Evolutionary conservation across 2,888 invertebrate species (phyloP).

Genomic region (Diaprepes abbreviatus): DNA sequence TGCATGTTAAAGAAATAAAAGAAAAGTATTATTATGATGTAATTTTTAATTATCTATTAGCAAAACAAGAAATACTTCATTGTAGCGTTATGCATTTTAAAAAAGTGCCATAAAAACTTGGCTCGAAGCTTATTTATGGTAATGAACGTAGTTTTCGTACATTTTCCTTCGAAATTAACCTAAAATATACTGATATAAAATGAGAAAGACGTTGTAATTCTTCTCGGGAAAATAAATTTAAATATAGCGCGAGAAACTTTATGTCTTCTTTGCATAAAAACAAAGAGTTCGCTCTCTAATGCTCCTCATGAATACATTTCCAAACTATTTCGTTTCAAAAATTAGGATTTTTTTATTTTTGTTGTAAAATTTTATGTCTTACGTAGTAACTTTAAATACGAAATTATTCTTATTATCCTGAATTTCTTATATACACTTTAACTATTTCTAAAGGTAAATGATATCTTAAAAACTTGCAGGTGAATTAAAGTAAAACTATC

Average conservation of each 20-base stretch:
- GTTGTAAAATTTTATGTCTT: constrained; percentile 44
- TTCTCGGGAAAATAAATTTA: constrained; percentile 55
- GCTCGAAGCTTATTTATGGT: constrained; percentile 53
- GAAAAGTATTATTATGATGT: constrained; percentile 9
- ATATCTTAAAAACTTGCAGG: too few relatives aligned
- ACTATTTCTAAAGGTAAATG: background rate
- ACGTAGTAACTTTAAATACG: constrained; percentile 7
- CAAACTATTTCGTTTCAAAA: constrained; percentile 46
- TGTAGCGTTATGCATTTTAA: constrained; percentile 34
- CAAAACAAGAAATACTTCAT: constrained; percentile 36
- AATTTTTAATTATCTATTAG: constrained; percentile 17
- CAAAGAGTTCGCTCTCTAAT: constrained; percentile 48
- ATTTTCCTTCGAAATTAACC: constrained; percentile 57
- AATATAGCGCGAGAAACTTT: constrained; percentile 53
- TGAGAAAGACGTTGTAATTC: constrained; percentile 52
- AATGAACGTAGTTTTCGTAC: constrained; percentile 56
- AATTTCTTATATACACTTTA: background rate
- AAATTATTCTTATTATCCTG: constrained; percentile 9
- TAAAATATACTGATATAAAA: constrained; percentile 55
- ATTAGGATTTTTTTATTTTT: constrained; percentile 48
- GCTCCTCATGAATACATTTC: constrained; percentile 48
- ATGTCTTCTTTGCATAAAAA: constrained; percentile 54
- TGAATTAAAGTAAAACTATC: too few relatives aligned
- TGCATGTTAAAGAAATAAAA: background rate
- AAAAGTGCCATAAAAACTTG: constrained; percentile 43